Conservation (phyloP, 2,113 vertebrate genomes). For the Ciconia boyciana region DNA sequence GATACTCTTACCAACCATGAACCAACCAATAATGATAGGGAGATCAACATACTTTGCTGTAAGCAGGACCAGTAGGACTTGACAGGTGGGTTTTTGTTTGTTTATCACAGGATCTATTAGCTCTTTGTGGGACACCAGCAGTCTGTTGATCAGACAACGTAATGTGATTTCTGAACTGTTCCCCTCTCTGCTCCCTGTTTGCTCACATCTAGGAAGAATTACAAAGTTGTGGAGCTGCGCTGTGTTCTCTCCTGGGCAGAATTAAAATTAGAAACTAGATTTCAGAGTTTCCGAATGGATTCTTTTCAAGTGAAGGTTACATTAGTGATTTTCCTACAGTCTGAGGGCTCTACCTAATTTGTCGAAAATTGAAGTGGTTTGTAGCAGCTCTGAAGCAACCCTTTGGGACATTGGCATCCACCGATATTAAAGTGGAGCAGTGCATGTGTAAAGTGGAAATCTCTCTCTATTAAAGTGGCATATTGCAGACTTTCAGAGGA, state of each 20-base stretch:
- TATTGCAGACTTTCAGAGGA: background rate
- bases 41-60: background rate
- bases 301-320: background rate
- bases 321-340: slow-evolving; percentile 2
- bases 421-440: background rate
- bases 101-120: background rate
- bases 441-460: background rate
- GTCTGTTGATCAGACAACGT: background rate
- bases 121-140: background rate
- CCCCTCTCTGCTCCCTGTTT: background rate
- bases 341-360: background rate
- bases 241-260: background rate
- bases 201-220: background rate
- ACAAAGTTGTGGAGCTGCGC: background rate
- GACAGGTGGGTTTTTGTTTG: background rate
- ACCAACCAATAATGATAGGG: background rate
- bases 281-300: background rate
- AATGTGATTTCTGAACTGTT: background rate
- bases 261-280: background rate
- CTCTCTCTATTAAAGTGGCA: background rate
- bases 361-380: background rate
- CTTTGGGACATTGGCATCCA: background rate
- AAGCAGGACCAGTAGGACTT: background rate
- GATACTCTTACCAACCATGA: background rate
- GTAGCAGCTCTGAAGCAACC: background rate